Conservation (phyloP, 2,888 invertebrate species). For the Drosophila macrospina region DNA sequence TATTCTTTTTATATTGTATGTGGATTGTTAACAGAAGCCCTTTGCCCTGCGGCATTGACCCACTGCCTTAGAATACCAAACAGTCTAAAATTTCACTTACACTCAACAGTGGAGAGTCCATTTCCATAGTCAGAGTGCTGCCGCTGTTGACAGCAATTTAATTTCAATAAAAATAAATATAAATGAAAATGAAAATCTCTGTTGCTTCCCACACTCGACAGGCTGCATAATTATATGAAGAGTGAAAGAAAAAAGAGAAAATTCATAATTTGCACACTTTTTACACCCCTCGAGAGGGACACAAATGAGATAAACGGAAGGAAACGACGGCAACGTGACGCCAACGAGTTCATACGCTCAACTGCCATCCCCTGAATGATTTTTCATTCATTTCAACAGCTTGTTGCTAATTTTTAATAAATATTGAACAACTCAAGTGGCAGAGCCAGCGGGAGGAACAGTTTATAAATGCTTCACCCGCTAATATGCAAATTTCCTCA, state of each 20-base stretch:
- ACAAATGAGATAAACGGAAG: conserved; percentile 70
- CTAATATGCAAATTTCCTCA: conserved; percentile 70
- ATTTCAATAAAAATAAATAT: conserved; percentile 26
- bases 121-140: neutral
- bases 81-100: conserved; percentile 20
- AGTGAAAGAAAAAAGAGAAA: conserved; percentile 19
- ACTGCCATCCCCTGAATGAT: conserved; percentile 17
- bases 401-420: conserved; percentile 80
- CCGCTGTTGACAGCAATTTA: conserved; percentile 28
- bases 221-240: conserved; percentile 30
- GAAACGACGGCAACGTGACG: conserved; percentile 24
- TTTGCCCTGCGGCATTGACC: conserved; percentile 65
- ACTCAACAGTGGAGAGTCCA: neutral
- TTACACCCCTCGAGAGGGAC: conserved; percentile 4
- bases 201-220: conserved; percentile 10
- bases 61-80: conserved; percentile 43
- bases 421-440: conserved; percentile 63
- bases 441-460: neutral
- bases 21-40: conserved; percentile 21
- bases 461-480: conserved; percentile 15
- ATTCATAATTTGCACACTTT: conserved; percentile 51
- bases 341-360: conserved; percentile 27
- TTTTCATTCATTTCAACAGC: conserved; percentile 62
- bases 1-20: conserved; percentile 57
- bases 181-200: conserved; percentile 4